A percentile compares a stretch with the other conserved stretches of the same genome.
These are phyloP conservation scores for Rhinichthys klamathensis DNA, from an alignment of 2,113 vertebrate species.

Conservation along the genomic window DNA sequence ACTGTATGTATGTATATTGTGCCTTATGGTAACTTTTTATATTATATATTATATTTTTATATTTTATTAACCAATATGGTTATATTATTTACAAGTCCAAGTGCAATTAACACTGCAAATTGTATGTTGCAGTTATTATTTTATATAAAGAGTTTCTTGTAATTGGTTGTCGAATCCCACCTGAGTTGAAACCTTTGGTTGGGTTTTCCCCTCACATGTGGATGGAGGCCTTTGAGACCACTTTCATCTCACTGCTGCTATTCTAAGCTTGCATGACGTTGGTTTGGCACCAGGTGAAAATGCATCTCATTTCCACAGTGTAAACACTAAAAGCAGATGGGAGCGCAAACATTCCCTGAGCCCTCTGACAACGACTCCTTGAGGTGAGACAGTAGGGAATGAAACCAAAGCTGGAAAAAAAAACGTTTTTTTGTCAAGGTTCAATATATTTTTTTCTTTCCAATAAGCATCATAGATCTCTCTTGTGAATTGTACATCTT, in stretches of 20 bases:
- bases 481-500: not conserved
- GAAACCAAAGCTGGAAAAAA: not conserved
- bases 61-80: not conserved
- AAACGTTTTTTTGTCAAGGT: not conserved
- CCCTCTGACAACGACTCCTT: not conserved
- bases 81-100: too few species aligned
- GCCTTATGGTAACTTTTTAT: too few species aligned
- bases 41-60: not conserved
- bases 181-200: not conserved
- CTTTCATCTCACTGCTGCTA: slow-evolving; percentile 37
- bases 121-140: not conserved
- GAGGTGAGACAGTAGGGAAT: slow-evolving; percentile 8
- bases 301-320: not conserved
- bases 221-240: slow-evolving; percentile 33
- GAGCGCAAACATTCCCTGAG: slow-evolving; percentile 17
- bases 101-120: not conserved
- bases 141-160: not conserved
- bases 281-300: slow-evolving; percentile 38
- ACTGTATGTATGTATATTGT: too few species aligned
- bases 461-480: not conserved
- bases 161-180: not conserved
- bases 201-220: not conserved
- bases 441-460: not conserved
- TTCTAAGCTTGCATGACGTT: slow-evolving; percentile 27
- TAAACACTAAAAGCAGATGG: not conserved